Conservation (phyloP, 2,888 invertebrate genomes). For the Leucoma salicis region DNA sequence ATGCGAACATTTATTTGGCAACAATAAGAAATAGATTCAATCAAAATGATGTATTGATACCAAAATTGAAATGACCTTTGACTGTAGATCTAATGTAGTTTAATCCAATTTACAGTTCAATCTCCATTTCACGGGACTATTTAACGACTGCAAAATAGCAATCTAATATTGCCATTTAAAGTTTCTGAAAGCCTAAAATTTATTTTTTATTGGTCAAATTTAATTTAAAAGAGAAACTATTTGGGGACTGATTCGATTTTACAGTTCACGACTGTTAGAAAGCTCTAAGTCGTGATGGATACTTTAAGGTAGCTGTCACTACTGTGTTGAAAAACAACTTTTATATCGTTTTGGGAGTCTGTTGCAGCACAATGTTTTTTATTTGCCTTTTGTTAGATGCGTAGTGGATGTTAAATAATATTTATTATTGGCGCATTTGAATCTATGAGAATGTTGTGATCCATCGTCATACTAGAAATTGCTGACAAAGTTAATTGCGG, state of each 20-base stretch:
- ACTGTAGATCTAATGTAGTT: conserved; percentile 14
- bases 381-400: conserved; percentile 16
- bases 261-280: conserved; percentile 23
- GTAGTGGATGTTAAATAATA: no score
- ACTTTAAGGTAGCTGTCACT: conserved; percentile 20
- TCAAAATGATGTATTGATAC: conserved; percentile 19
- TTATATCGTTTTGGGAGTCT: neutral
- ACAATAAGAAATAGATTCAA: conserved; percentile 13
- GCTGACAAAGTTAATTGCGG: no score
- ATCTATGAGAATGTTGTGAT: no score
- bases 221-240: conserved; percentile 31
- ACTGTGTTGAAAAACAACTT: neutral
- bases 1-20: no score
- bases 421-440: no score
- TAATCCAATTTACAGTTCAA: conserved; percentile 19
- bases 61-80: conserved; percentile 30
- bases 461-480: no score
- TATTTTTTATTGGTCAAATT: conserved; percentile 27
- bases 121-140: conserved; percentile 22
- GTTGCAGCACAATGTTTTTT: neutral
- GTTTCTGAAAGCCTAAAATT: conserved; percentile 26
- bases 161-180: conserved; percentile 20
- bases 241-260: conserved; percentile 25
- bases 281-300: conserved; percentile 28
- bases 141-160: conserved; percentile 16